phyloP scores from a whole-genome alignment of 2,888 invertebrate species.

The Archips xylosteana region DNA sequence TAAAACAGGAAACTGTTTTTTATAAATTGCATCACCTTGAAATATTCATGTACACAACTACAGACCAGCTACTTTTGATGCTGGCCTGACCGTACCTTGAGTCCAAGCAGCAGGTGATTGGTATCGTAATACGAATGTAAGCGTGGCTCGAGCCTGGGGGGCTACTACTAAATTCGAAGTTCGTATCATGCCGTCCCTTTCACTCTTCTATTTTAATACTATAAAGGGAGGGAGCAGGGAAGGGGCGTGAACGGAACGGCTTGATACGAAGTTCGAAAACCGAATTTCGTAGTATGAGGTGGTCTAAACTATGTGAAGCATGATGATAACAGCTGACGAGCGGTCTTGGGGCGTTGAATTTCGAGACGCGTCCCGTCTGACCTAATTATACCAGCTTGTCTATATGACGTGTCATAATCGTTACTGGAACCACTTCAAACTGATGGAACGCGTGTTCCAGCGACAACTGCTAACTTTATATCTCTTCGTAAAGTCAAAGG shows the following conservation, averaged over 20 bases:
- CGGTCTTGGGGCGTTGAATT: slow-evolving; percentile 11
- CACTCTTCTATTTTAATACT: too few relatives aligned
- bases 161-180: too few relatives aligned
- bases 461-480: not conserved
- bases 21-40: too few relatives aligned
- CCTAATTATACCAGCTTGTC: slow-evolving; percentile 13
- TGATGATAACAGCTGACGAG: slow-evolving; percentile 2
- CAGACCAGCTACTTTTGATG: too few relatives aligned
- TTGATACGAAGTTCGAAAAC: too few relatives aligned
- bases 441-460: slow-evolving; percentile 7
- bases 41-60: not conserved
- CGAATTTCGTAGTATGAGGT: too few relatives aligned
- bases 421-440: not conserved
- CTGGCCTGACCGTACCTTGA: not conserved
- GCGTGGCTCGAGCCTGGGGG: not conserved
- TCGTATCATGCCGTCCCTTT: too few relatives aligned
- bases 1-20: not conserved
- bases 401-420: slow-evolving; percentile 3
- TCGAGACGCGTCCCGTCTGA: not conserved
- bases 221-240: too few relatives aligned
- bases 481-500: not conserved
- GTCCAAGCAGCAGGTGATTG: not conserved
- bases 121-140: not conserved
- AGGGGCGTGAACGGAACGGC: too few relatives aligned
- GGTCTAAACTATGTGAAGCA: not conserved